Evolutionary conservation across 2,797 vertebrate genomes (phyloP), one percentile per base, ranked within the genome.

Genomic region (Periophthalmus magnuspinnatus): DNA sequence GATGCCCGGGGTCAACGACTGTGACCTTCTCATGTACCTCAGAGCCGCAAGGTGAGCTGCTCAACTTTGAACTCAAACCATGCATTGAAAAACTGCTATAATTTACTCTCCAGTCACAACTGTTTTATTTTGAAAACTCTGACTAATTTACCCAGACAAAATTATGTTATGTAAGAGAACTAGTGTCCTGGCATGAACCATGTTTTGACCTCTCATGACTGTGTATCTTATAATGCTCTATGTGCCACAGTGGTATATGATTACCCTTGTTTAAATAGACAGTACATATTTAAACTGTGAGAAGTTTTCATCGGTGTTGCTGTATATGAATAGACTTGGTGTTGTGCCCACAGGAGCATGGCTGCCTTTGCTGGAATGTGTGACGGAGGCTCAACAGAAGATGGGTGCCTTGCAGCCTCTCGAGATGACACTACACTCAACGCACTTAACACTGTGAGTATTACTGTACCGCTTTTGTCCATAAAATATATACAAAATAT

Each of bases 351-450:
- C 92, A 99, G 98, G 96, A 99, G 98, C 91, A 99, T 99, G 97
- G 98, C 98, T 58, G 98, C 98, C 11, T 99, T 99, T 83, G 98
- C 98, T 52, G 98, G 98, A 70, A 99, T 99, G 98, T 99, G 98
- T 81, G 98, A 99, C 1, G 98, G 98, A 77, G 98, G 98, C 69
- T 99, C 97, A 67, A 99, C 97, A 1, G 98, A 99, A 91, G 98
- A 99, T 0, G 98, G 98, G 56, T 99, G 97, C 65, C 92, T 98
- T 0, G 98, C 98, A 59, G 98, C 98, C 14, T 99, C 98, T 57
- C 91, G 97, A 76, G 98, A 99, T 0, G 98, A 99, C 94, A 99
- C 98, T 79, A 99, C 98, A 22, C 95, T 99, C 75, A 99, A 99
- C 6, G 98, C 98, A 22, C 94, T 99, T 92, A 99, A 99, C 86